Evolutionary conservation across 2,888 invertebrate species (phyloP).

Genomic region (Clivina fossor): DNA sequence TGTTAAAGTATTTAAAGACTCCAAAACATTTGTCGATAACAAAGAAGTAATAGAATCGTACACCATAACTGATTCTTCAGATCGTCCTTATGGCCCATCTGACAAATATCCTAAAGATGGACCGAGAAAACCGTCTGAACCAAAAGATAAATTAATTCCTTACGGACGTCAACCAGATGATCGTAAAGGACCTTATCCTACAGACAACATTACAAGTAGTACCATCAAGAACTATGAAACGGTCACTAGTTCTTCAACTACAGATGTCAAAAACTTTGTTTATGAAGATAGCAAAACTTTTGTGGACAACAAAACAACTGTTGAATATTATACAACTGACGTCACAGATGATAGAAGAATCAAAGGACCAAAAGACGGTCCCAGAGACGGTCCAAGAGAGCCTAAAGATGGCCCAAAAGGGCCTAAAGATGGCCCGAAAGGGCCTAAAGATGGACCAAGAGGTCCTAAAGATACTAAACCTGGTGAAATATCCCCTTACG

Average conservation of each 20-base stretch:
- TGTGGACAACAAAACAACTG: conserved; percentile 43
- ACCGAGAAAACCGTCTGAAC: conserved; percentile 51
- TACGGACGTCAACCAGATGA: conserved; percentile 50
- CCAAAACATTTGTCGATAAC: conserved; percentile 5
- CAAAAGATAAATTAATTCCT: conserved; percentile 55
- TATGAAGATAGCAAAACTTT: conserved; percentile 45
- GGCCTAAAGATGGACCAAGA: conserved; percentile 27
- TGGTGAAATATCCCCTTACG: conserved; percentile 18
- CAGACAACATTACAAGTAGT: no score
- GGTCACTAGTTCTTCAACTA: conserved; percentile 40
- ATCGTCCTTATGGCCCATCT: conserved; percentile 4
- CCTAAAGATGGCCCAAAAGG: conserved; percentile 32
- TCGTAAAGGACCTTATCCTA: conserved; percentile 38
- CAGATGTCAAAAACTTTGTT: conserved; percentile 44
- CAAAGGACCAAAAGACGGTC: conserved; percentile 4
- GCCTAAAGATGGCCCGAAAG: conserved; percentile 23
- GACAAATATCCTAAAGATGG: neutral
- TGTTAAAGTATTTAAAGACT: conserved; percentile 13
- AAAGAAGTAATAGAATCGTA: conserved; percentile 7
- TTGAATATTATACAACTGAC: conserved; percentile 46
- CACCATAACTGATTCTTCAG: conserved; percentile 7
- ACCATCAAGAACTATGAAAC: conserved; percentile 44
- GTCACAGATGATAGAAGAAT: conserved; percentile 31
- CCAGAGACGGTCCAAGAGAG: conserved; percentile 26
- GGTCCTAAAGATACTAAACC: conserved; percentile 29